phyloP scores from a whole-genome alignment of 2,888 invertebrate genomes.

The Brenthis hecate region DNA sequence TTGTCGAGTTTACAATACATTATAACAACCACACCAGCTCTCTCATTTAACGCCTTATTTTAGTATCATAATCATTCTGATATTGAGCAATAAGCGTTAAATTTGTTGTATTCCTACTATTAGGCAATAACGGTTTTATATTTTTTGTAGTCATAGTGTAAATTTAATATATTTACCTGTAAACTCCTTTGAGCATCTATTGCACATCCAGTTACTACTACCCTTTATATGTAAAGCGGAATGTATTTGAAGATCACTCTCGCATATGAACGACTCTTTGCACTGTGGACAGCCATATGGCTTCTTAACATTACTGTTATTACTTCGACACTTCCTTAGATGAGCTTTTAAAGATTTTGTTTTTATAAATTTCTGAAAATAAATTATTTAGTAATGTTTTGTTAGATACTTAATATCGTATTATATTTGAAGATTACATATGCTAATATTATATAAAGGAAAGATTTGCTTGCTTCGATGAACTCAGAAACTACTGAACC shows the following conservation, averaged over 20 bases:
- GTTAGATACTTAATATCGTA: not conserved
- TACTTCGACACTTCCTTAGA: conserved; percentile 47
- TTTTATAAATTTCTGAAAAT: conserved; percentile 60
- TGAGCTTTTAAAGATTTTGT: conserved; percentile 52
- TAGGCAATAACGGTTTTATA: not conserved
- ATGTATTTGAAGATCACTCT: conserved; percentile 76
- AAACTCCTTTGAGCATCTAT: conserved; percentile 76
- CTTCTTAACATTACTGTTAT: conserved; percentile 26
- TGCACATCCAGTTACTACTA: conserved; percentile 64
- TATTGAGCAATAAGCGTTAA: too few relatives aligned
- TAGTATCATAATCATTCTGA: too few relatives aligned
- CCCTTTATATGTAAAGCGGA: conserved; percentile 65
- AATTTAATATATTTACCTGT: conserved; percentile 53
- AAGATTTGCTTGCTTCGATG: too few relatives aligned
- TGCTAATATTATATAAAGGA: too few relatives aligned
- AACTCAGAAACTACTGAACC: too few relatives aligned
- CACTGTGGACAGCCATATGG: conserved; percentile 66
- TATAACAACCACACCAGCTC: too few relatives aligned
- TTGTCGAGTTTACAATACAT: too few relatives aligned
- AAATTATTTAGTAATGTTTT: not conserved
- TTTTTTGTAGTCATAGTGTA: not conserved
- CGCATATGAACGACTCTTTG: conserved; percentile 67
- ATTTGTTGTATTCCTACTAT: not conserved
- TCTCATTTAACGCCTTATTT: too few relatives aligned
- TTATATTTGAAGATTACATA: too few relatives aligned